These are phyloP conservation scores for Ophion obscuratus DNA, from an alignment of 2,888 invertebrate genomes.

Conservation along the genomic window DNA sequence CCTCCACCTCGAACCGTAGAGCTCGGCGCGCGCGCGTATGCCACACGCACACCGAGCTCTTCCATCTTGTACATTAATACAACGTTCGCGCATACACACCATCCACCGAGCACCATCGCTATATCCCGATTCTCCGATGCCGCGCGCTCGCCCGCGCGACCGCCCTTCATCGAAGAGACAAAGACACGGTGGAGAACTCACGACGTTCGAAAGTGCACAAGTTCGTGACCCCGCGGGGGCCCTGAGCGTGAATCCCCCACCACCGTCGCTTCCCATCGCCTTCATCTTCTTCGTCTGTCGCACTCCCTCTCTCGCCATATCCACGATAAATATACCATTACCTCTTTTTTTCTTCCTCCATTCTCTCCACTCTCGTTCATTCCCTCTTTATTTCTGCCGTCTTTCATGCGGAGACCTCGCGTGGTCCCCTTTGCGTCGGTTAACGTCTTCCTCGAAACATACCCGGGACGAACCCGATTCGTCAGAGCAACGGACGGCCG, in stretches of 20 bases:
- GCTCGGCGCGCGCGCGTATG: slow-evolving; percentile 59
- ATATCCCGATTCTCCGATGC: slow-evolving; percentile 75
- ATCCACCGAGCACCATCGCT: slow-evolving; percentile 59
- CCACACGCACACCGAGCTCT: slow-evolving; percentile 31
- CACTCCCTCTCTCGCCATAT: not conserved
- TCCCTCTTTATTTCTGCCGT: slow-evolving; percentile 45
- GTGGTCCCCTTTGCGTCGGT: slow-evolving; percentile 63
- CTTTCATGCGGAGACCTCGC: slow-evolving; percentile 41
- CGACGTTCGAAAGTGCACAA: slow-evolving; percentile 73
- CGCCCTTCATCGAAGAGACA: slow-evolving; percentile 81
- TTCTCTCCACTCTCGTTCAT: slow-evolving; percentile 59
- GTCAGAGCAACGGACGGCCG: slow-evolving; percentile 71
- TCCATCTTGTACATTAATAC: slow-evolving; percentile 44
- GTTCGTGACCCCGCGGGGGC: slow-evolving; percentile 74
- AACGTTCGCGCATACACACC: slow-evolving; percentile 45
- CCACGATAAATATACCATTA: not conserved
- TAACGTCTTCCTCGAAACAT: slow-evolving; percentile 72
- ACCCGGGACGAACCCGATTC: slow-evolving; percentile 75
- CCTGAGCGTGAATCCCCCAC: slow-evolving; percentile 36
- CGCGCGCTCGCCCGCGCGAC: slow-evolving; percentile 73
- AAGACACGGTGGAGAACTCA: slow-evolving; percentile 75
- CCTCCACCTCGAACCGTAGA: slow-evolving; percentile 80
- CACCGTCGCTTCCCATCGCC: slow-evolving; percentile 19
- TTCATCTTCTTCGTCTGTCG: slow-evolving; percentile 24
- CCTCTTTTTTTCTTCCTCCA: slow-evolving; percentile 54